These are phyloP conservation scores for Notocelia uddmanniana DNA, from an alignment of 2,888 invertebrate species.

Conservation along the genomic window DNA sequence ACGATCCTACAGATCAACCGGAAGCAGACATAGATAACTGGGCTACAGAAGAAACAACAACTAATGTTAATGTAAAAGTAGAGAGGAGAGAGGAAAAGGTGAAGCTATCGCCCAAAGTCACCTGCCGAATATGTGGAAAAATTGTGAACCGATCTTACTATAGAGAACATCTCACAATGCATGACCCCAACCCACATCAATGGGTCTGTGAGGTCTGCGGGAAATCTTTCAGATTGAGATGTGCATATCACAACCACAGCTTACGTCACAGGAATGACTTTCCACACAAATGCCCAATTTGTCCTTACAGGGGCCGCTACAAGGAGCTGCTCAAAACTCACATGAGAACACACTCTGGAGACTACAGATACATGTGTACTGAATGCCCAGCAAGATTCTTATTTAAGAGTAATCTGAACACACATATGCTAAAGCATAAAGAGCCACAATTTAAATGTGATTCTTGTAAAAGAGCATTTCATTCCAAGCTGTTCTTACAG, in stretches of 20 bases:
- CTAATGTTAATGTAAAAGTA: slow-evolving; percentile 45
- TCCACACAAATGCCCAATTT: slow-evolving; percentile 66
- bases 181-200: slow-evolving; percentile 66
- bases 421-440: slow-evolving; percentile 67
- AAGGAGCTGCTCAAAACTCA: slow-evolving; percentile 65
- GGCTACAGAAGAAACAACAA: slow-evolving; percentile 41
- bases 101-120: slow-evolving; percentile 57
- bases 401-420: slow-evolving; percentile 70
- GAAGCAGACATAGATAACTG: slow-evolving; percentile 41
- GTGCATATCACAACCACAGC: slow-evolving; percentile 68
- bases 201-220: slow-evolving; percentile 72
- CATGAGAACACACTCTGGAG: slow-evolving; percentile 66
- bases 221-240: slow-evolving; percentile 65
- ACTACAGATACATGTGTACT: slow-evolving; percentile 69
- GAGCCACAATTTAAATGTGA: slow-evolving; percentile 68
- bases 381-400: slow-evolving; percentile 69
- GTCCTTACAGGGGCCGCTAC: slow-evolving; percentile 66
- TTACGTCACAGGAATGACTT: slow-evolving; percentile 66
- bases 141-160: slow-evolving; percentile 64
- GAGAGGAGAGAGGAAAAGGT: slow-evolving; percentile 46
- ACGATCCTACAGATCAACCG: background rate
- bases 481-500: slow-evolving; percentile 61
- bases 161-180: slow-evolving; percentile 68
- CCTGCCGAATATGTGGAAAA: slow-evolving; percentile 64
- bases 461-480: slow-evolving; percentile 65